A percentile compares a stretch with the other conserved stretches of the same genome.
Evolutionary conservation across 2,797 vertebrate genomes (phyloP).

Genomic region (Danio choprae): DNA sequence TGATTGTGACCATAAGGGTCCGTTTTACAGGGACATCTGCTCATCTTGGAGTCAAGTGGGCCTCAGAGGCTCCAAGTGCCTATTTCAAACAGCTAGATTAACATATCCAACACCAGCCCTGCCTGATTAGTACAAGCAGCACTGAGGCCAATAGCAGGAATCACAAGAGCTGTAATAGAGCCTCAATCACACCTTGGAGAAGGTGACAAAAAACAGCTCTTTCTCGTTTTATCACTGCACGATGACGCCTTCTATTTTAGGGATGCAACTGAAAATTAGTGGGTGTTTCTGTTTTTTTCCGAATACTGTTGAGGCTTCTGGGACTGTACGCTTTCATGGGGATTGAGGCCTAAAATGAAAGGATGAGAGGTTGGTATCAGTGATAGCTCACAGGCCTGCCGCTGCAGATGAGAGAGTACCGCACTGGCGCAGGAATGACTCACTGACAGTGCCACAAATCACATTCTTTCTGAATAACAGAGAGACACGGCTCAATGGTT

Average conservation of each 20-base stretch:
- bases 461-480: conserved; percentile 23
- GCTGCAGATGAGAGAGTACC: conserved; percentile 45
- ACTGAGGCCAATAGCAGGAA: conserved; percentile 41
- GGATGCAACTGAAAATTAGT: background rate
- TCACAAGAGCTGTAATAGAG: conserved; percentile 33
- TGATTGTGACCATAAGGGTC: conserved; percentile 79
- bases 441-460: conserved; percentile 43
- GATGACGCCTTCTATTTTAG: conserved; percentile 25
- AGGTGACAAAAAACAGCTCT: conserved; percentile 32
- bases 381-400: conserved; percentile 31
- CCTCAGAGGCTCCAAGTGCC: conserved; percentile 68
- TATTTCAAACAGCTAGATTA: conserved; percentile 66
- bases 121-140: conserved; percentile 54
- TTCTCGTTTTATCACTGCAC: background rate
- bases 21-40: conserved; percentile 84
- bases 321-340: conserved; percentile 1
- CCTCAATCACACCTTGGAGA: conserved; percentile 40
- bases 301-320: conserved; percentile 1
- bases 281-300: background rate
- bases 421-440: conserved; percentile 41
- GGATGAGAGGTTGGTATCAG: conserved; percentile 20
- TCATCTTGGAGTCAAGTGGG: conserved; percentile 77
- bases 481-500: conserved; percentile 15
- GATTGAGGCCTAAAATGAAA: conserved; percentile 33
- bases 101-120: conserved; percentile 54